Percentiles rank a stretch among this genome's conserved stretches.
Evolutionary conservation across 2,888 invertebrate species (phyloP).

Genomic region (Dichetophora obliterata): DNA sequence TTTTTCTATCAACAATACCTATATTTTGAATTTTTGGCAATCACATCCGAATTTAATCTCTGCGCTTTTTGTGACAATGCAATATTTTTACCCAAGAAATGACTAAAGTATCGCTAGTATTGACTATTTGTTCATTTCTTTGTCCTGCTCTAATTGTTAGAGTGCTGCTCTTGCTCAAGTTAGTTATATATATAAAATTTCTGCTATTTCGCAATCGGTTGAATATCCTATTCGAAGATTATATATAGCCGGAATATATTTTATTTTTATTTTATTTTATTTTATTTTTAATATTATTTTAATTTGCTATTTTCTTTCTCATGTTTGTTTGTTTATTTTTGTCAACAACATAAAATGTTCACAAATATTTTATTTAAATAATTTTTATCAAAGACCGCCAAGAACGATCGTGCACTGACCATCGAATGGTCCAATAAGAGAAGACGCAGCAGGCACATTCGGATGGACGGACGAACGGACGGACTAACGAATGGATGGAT

Average conservation of each 20-base stretch:
- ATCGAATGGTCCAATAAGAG: not conserved
- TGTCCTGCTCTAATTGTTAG: not conserved
- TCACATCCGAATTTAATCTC: no score
- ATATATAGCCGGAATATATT: not conserved
- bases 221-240: not conserved
- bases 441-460: not conserved
- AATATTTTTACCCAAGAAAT: no score
- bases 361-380: conserved; percentile 33
- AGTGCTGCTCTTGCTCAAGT: not conserved
- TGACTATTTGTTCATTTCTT: not conserved
- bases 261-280: not conserved
- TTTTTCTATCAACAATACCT: no score
- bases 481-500: conserved; percentile 3
- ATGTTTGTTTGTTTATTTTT: conserved; percentile 4
- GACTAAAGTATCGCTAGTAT: no score
- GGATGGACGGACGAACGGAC: not conserved
- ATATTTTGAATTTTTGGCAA: no score
- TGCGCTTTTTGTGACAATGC: no score
- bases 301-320: not conserved
- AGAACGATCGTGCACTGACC: conserved; percentile 1
- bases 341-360: conserved; percentile 25
- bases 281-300: not conserved
- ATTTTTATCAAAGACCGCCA: conserved; percentile 2
- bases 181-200: not conserved
- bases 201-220: not conserved